Conservation (phyloP, 2,888 invertebrate species). For the Cantharis nigra region DNA sequence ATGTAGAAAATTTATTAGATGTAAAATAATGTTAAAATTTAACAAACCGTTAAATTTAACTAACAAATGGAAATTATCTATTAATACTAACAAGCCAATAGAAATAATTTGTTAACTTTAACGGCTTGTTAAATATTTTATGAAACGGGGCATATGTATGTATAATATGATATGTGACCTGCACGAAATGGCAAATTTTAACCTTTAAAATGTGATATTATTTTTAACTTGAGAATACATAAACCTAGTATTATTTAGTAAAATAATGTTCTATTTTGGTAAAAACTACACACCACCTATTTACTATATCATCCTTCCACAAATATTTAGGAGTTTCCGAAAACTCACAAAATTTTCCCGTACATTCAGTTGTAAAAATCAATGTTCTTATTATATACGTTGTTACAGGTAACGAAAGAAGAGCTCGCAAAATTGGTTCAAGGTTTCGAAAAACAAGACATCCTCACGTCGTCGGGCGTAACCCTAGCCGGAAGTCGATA, state of each 20-base stretch:
- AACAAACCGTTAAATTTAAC: too few relatives aligned
- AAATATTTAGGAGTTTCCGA: neutral
- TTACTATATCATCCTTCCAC: neutral
- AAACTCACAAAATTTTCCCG: neutral
- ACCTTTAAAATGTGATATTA: neutral
- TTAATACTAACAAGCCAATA: too few relatives aligned
- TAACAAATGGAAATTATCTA: too few relatives aligned
- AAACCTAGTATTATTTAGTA: neutral
- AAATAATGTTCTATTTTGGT: neutral
- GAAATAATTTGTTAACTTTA: too few relatives aligned
- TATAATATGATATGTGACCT: neutral
- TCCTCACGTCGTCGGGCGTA: slow-evolving; percentile 87
- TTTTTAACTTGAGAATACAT: neutral
- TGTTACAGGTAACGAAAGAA: slow-evolving; percentile 83
- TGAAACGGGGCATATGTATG: too few relatives aligned
- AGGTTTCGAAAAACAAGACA: slow-evolving; percentile 88
- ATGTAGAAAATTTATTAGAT: neutral
- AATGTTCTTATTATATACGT: neutral
- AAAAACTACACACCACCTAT: neutral
- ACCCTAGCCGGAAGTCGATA: slow-evolving; percentile 91
- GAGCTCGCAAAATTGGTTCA: slow-evolving; percentile 88
- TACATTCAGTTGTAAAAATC: neutral
- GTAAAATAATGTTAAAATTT: too few relatives aligned
- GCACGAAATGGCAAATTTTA: neutral
- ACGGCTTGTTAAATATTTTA: too few relatives aligned